phyloP scores from a whole-genome alignment of 2,113 vertebrate genomes.

The Osmerus mordax region DNA sequence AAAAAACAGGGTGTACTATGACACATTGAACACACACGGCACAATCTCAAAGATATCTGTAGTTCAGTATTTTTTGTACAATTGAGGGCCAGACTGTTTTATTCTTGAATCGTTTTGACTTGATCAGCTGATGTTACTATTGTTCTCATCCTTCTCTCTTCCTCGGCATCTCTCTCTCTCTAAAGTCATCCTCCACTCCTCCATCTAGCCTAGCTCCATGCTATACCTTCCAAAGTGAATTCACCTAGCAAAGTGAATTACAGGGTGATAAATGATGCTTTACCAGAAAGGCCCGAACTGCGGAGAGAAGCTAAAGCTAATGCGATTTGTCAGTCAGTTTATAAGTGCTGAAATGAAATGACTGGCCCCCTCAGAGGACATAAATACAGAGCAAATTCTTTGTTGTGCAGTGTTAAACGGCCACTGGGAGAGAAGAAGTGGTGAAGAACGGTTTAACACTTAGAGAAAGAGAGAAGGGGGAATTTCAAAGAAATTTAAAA shows the following conservation, averaged over 20 bases:
- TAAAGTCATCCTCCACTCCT: slow-evolving; percentile 9
- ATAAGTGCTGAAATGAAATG: slow-evolving; percentile 78
- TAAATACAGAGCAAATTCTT: slow-evolving; percentile 61
- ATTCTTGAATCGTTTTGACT: too few species aligned
- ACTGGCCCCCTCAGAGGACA: slow-evolving; percentile 58
- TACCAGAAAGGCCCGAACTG: slow-evolving; percentile 68
- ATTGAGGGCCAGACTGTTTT: too few species aligned
- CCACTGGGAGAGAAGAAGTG: slow-evolving; percentile 38
- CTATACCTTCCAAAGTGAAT: slow-evolving; percentile 60
- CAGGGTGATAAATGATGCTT: slow-evolving; percentile 70
- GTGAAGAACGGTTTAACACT: slow-evolving; percentile 51
- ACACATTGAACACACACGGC: too few species aligned
- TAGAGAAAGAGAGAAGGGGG: slow-evolving; percentile 1
- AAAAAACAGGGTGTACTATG: too few species aligned
- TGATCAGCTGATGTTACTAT: too few species aligned
- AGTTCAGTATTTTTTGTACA: too few species aligned
- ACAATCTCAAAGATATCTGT: too few species aligned
- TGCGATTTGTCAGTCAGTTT: slow-evolving; percentile 73
- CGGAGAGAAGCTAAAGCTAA: slow-evolving; percentile 76
- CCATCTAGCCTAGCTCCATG: slow-evolving; percentile 45
- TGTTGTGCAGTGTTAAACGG: slow-evolving; percentile 56
- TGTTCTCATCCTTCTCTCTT: too few species aligned
- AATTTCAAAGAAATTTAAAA: slow-evolving; percentile 9
- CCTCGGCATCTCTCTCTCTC: too few species aligned
- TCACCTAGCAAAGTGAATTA: slow-evolving; percentile 72